A percentile compares a stretch with the other conserved stretches of the same genome.
phyloP scores from a whole-genome alignment of 2,888 invertebrate genomes.

The Cyaniris semiargus region DNA sequence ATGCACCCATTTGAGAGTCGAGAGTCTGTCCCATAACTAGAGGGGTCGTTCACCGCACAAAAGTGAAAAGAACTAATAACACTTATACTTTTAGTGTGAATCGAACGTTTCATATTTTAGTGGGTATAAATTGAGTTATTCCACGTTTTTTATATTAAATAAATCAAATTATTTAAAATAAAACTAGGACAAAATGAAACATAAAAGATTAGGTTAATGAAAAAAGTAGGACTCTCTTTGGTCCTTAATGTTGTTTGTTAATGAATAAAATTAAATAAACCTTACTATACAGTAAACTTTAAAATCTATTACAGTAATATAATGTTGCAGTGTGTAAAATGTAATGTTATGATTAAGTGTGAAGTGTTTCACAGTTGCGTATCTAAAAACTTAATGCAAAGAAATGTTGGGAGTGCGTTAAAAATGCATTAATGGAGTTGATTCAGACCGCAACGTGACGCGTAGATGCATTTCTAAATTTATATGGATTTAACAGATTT shows the following conservation, averaged over 20 bases:
- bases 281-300: background rate
- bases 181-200: no score
- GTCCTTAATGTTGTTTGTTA: background rate
- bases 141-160: no score
- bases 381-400: constrained; percentile 17
- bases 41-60: constrained; percentile 6
- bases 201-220: background rate
- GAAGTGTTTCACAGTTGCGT: background rate
- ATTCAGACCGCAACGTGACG: no score
- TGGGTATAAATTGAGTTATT: background rate
- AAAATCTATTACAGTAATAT: background rate
- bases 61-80: constrained; percentile 9
- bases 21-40: constrained; percentile 11
- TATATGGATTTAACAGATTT: no score
- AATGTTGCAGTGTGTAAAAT: background rate
- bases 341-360: background rate
- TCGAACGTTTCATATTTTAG: background rate
- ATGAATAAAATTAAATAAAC: background rate
- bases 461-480: no score
- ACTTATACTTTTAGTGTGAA: background rate
- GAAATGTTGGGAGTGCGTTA: background rate
- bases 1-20: background rate
- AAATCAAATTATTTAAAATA: no score
- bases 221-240: background rate
- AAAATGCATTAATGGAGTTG: constrained; percentile 31